Percentiles rank a stretch among this genome's conserved stretches.
Conservation (phyloP, 2,113 vertebrate species). For the Mystacornis crossleyi region DNA sequence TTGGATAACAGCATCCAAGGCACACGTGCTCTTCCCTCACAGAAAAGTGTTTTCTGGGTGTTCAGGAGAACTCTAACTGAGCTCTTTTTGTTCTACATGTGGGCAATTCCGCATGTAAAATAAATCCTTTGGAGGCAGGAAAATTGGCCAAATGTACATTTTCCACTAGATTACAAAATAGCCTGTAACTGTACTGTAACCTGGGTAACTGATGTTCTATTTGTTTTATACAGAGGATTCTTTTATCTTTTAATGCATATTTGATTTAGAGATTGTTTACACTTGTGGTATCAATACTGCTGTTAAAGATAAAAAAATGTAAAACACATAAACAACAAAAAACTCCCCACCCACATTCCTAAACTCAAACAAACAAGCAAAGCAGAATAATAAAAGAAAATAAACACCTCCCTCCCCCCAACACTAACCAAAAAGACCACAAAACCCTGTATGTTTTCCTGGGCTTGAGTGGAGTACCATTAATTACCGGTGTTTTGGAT, state of each 20-base stretch:
- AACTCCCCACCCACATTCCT: fast-evolving
- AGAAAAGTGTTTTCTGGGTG: not conserved
- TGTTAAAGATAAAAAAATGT: not conserved
- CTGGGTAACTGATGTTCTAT: not conserved
- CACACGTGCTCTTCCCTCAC: fast-evolving
- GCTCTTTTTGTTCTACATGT: not conserved
- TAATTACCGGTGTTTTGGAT: not conserved
- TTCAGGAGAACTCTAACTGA: not conserved
- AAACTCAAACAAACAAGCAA: not conserved
- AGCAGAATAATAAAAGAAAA: not conserved
- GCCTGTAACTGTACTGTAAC: not conserved
- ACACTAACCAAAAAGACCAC: not conserved
- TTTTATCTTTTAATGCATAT: not conserved
- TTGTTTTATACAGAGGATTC: not conserved
- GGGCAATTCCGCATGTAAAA: not conserved
- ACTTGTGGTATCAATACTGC: not conserved
- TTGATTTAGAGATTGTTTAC: not conserved
- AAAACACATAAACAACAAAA: not conserved
- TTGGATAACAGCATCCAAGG: not conserved
- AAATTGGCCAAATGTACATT: not conserved
- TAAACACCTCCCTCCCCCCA: not conserved
- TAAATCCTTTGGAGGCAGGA: not conserved
- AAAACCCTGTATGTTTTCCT: not conserved
- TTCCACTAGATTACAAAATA: not conserved
- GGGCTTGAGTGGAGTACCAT: not conserved